Percentiles rank a stretch among this genome's conserved stretches.
phyloP scores from a whole-genome alignment of 2,888 invertebrate genomes.

The Macrophya annulata region DNA sequence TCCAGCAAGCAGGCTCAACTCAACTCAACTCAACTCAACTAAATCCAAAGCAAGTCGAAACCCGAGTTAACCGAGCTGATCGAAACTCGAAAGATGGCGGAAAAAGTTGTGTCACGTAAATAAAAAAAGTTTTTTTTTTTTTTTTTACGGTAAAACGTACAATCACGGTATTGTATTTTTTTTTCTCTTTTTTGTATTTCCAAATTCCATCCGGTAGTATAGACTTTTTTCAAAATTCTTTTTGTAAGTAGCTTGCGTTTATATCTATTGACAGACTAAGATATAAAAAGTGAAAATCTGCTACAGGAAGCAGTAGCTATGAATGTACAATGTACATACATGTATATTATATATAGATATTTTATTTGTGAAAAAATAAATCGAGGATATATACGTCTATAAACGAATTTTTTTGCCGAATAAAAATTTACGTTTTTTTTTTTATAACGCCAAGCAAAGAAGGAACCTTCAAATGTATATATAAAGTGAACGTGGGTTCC shows the following conservation, averaged over 20 bases:
- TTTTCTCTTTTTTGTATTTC: not conserved
- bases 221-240: not conserved
- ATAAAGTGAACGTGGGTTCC: not conserved
- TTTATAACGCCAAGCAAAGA: not conserved
- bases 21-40: not conserved
- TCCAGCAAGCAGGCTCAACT: not conserved
- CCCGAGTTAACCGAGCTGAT: slow-evolving; percentile 29
- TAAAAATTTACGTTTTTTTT: not conserved
- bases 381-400: slow-evolving; percentile 4
- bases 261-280: not conserved
- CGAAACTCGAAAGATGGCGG: slow-evolving; percentile 20
- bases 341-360: slow-evolving; percentile 12
- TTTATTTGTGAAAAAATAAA: not conserved
- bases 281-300: not conserved
- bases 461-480: not conserved
- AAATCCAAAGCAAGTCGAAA: not conserved
- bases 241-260: not conserved
- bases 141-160: no score
- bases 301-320: not conserved
- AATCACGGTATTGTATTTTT: no score
- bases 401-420: not conserved
- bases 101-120: slow-evolving; percentile 49
- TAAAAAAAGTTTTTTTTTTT: not conserved
- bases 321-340: not conserved
- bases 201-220: not conserved